Evolutionary conservation across 2,797 vertebrate species (phyloP).

Genomic region (Emys orbicularis): DNA sequence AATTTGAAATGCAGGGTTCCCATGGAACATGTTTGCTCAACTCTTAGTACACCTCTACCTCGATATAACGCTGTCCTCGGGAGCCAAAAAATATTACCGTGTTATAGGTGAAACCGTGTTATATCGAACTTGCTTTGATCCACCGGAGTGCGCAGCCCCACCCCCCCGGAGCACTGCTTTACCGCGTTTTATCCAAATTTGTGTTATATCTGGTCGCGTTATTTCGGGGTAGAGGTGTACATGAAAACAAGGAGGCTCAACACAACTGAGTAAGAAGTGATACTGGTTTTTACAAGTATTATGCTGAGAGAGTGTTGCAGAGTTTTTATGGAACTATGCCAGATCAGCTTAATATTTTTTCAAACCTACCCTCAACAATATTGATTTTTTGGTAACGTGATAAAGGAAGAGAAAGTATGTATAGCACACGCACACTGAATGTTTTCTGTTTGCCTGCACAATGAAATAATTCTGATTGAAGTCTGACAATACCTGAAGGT

Average conservation of each 20-base stretch:
- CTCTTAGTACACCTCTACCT: neutral
- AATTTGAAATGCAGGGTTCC: slow-evolving; percentile 23
- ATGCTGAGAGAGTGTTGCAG: rapidly evolving
- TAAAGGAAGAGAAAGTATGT: slow-evolving; percentile 20
- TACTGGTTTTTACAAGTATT: neutral
- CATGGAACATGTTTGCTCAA: slow-evolving; percentile 32
- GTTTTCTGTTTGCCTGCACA: slow-evolving; percentile 42
- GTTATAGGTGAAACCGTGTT: too few species aligned
- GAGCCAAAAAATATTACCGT: too few species aligned
- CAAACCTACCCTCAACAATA: slow-evolving; percentile 32
- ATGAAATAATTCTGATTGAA: slow-evolving; percentile 54
- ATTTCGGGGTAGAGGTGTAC: neutral
- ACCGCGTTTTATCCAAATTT: too few species aligned
- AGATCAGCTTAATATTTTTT: slow-evolving; percentile 40
- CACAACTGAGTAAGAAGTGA: neutral
- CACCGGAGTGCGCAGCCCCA: too few species aligned
- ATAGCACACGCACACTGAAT: neutral
- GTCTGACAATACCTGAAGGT: slow-evolving; percentile 64
- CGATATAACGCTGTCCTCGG: too few species aligned
- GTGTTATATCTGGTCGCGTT: too few species aligned
- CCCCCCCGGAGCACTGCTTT: too few species aligned
- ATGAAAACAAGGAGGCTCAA: slow-evolving; percentile 19
- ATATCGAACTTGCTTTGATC: too few species aligned
- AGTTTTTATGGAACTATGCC: slow-evolving; percentile 27
- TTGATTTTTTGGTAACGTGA: slow-evolving; percentile 47